Evolutionary conservation across 2,888 invertebrate genomes (phyloP), one percentile per base, ranked within the genome.

Genomic region (Caenorhabditis sp.): DNA sequence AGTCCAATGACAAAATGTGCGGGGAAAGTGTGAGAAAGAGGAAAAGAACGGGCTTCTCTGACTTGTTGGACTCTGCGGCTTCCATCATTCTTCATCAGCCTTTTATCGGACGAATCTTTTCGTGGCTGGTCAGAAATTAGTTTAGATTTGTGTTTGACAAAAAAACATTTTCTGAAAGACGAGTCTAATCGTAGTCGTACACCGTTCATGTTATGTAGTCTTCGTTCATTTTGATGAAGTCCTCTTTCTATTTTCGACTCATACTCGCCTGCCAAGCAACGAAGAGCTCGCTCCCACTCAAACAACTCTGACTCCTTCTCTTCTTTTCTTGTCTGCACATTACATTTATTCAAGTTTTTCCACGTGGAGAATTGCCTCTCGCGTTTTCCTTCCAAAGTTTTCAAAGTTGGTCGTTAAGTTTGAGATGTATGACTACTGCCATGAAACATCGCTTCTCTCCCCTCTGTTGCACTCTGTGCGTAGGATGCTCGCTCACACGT

Each of bases 371-470:
- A 8, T 35, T 41, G 30, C 50, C 37, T 48, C 20, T 55, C 41
- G 17, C 7, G 32, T 35, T 35, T 53, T 35, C 15, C 24, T 39
- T 30, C 41, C 30, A 48, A 56, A 48, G 27, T 39, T 41, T 55
- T 20, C 50, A 15, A 56, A 66, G 56, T 50, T 30, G 56, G 50
- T 66, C 66, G 66, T 66, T 50, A 66, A 66, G 50, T 20, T 37
- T 45, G 50, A 66, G 39, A 56, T 55, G 53, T 55, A 46, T 24
- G 24, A 22, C 26, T 20, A 50, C 9, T n/a, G 37, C 9, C 45
- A 56, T 66, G 66, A 66, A 48, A 66, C 66, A 48, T 56, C 35
- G 35, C 35, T 13, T 35, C 13, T 35, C 11, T 13, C 2, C 35
- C 35, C 35, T 35, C 35, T 35, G 2, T 9, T 35, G 35, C 35